A percentile compares a stretch with the other conserved stretches of the same genome.
These are phyloP conservation scores for Tretioscincus oriximinensis DNA, from an alignment of 2,113 vertebrate species.

Conservation along the genomic window DNA sequence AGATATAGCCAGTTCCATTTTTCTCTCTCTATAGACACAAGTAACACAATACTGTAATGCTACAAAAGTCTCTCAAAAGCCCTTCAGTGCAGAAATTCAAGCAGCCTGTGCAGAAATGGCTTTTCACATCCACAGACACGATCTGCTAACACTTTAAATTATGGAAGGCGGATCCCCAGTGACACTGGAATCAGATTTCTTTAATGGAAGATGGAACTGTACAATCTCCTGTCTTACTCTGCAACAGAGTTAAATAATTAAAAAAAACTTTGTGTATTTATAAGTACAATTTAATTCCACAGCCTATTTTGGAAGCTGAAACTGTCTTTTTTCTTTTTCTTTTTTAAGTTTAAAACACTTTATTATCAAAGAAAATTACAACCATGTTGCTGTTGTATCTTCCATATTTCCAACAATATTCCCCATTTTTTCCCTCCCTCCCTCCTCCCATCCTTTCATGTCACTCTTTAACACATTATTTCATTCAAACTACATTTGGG, in stretches of 20 bases:
- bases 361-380: no score
- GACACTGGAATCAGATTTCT: not conserved
- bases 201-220: not conserved
- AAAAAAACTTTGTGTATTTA: not conserved
- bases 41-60: no score
- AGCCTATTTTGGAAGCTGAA: not conserved
- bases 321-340: not conserved
- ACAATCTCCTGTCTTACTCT: not conserved
- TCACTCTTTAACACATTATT: no score
- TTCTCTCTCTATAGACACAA: not conserved
- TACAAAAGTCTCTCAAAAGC: not conserved
- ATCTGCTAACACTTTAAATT: not conserved
- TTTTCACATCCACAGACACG: not conserved
- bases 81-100: not conserved
- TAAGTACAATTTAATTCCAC: not conserved
- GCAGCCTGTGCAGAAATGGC: not conserved
- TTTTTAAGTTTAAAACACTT: no score
- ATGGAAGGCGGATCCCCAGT: not conserved
- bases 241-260: not conserved
- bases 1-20: not conserved
- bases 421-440: no score
- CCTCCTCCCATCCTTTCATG: no score
- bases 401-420: no score
- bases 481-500: no score
- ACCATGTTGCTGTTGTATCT: no score